These are phyloP conservation scores for Papilio demoleus DNA, from an alignment of 2,888 invertebrate species.

Conservation along the genomic window DNA sequence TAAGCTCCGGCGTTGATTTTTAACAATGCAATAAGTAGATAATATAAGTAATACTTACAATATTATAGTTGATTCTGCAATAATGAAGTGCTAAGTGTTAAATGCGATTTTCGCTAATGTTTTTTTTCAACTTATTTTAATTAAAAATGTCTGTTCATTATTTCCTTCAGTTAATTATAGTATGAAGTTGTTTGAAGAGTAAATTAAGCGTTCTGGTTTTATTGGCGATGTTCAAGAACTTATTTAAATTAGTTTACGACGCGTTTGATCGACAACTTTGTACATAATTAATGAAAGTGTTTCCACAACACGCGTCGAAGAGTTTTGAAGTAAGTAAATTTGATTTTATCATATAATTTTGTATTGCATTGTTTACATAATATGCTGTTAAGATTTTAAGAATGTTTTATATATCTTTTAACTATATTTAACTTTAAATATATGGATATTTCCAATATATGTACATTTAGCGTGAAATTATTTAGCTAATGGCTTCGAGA, in stretches of 20 bases:
- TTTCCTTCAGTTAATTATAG: neutral
- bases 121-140: neutral
- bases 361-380: neutral
- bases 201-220: slow-evolving; percentile 19
- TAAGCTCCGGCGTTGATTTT: neutral
- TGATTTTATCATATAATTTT: neutral
- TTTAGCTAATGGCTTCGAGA: slow-evolving; percentile 1
- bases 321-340: neutral
- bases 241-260: slow-evolving; percentile 33
- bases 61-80: neutral
- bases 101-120: neutral
- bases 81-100: neutral
- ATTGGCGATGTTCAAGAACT: slow-evolving; percentile 25
- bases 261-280: slow-evolving; percentile 27
- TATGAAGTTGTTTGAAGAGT: slow-evolving; percentile 18
- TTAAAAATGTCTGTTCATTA: neutral
- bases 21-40: neutral
- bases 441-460: no score
- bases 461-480: neutral
- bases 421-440: no score
- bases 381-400: no score
- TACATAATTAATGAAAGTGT: slow-evolving; percentile 26
- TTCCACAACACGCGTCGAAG: neutral
- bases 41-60: neutral
- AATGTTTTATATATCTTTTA: no score